Base-by-base conservation (phyloP, 2,113 vertebrate genomes). In the Camelus bactrianus region DNA sequence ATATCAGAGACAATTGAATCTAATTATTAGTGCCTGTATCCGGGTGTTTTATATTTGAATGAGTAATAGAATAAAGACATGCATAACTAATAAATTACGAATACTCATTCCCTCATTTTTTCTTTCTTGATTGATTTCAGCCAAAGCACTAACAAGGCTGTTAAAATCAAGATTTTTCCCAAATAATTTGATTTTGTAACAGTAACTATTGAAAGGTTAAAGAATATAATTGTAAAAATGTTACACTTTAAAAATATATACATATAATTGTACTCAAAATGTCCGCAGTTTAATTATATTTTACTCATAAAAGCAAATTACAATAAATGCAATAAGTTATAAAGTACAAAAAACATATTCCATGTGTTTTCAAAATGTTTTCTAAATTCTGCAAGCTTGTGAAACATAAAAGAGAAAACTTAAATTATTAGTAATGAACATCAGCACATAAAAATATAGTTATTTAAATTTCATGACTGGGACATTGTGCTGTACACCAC, bases 341-440 rank as follows among this genome's bases (percentile, higher is more conserved):
- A 20, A 82, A 52, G 56, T 38, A 75, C 26, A n/a, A n/a, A 96
- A 77, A 87, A 35, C 35, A 52, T 42, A 89, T 90, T 82, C 8
- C 46, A 28, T 75, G 2, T 20, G 7, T 56, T 85, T 86, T 91
- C 8, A 69, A 70, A 93, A 38, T 6, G 12, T 42, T 92, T 73
- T 75, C 58, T 81, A 91, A 58, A 19, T 60, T 72, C 35, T 52
- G 62, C 22, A 94, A 75, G 94, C 69, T 70, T 58, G 32, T 46
- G 0, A 88, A 72, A 76, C 65, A 64, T 76, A 86, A 94, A 92
- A 70, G 75, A 38, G 52, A 65, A 48, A 94, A n/a, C n/a, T 93
- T 20, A 91, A 35, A 95, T 85, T 32, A 77, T 67, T 72, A 97
- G 75, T 62, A 92, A 89, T 65, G 22, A 83, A 52, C 6, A 62